These are phyloP conservation scores for Mythimna vitellina DNA, from an alignment of 2,888 invertebrate species.

Conservation along the genomic window DNA sequence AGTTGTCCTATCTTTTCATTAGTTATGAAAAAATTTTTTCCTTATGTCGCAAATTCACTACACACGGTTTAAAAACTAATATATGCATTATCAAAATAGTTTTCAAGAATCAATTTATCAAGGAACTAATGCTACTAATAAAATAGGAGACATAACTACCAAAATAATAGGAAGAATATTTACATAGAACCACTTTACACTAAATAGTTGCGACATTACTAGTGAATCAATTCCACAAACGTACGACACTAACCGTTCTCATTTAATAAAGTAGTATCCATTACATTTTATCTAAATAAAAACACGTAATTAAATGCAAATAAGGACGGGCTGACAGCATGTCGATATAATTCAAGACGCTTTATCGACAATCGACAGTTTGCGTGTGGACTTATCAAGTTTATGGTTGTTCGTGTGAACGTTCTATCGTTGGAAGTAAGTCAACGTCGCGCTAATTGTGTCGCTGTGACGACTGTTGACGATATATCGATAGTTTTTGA, in stretches of 20 bases:
- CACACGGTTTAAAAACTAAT: neutral
- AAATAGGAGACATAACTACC: neutral
- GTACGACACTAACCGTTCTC: slow-evolving; percentile 39
- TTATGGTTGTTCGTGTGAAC: slow-evolving; percentile 79
- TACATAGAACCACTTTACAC: neutral
- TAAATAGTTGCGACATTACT: neutral
- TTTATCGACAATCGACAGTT: slow-evolving; percentile 83
- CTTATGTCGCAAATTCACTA: too few relatives aligned
- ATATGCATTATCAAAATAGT: neutral
- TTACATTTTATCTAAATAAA: slow-evolving; percentile 63
- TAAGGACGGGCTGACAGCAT: slow-evolving; percentile 79
- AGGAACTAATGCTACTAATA: neutral
- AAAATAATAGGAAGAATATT: neutral
- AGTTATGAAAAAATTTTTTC: too few relatives aligned
- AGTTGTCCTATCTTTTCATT: too few relatives aligned
- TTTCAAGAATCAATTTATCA: too few relatives aligned
- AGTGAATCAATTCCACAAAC: slow-evolving; percentile 29
- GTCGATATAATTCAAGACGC: slow-evolving; percentile 82
- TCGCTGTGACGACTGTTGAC: slow-evolving; percentile 56
- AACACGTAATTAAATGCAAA: slow-evolving; percentile 79
- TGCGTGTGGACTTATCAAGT: slow-evolving; percentile 81
- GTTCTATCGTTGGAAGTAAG: slow-evolving; percentile 78
- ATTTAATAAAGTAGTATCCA: slow-evolving; percentile 51
- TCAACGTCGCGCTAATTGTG: slow-evolving; percentile 82
- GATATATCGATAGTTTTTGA: slow-evolving; percentile 49